Evolutionary conservation across 2,113 vertebrate genomes (phyloP).

Genomic region (Neoarius graeffei): DNA sequence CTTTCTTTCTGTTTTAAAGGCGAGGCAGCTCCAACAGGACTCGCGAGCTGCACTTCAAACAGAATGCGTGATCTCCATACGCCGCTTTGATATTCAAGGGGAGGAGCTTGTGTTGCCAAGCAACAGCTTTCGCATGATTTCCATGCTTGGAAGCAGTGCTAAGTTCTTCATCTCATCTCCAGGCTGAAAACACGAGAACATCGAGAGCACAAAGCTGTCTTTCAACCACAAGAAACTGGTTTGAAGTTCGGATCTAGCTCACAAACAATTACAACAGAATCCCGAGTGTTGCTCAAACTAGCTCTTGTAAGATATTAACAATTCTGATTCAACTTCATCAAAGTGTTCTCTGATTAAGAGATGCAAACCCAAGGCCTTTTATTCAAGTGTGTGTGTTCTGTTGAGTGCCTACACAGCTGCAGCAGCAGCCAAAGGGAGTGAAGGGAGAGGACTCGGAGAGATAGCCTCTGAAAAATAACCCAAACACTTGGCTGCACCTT

Average conservation of each 20-base stretch:
- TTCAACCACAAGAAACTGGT: not conserved
- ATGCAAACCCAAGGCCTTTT: slow-evolving; percentile 15
- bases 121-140: slow-evolving; percentile 40
- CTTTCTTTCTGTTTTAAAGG: slow-evolving; percentile 26
- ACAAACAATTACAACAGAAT: not conserved
- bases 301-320: not conserved
- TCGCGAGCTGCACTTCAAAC: slow-evolving; percentile 49
- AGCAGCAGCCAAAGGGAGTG: slow-evolving; percentile 38
- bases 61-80: slow-evolving; percentile 27
- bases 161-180: slow-evolving; percentile 41
- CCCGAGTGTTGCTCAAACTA: not conserved
- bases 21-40: slow-evolving; percentile 25
- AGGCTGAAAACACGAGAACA: slow-evolving; percentile 5
- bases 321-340: not conserved
- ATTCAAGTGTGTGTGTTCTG: slow-evolving; percentile 31
- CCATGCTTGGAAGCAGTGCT: slow-evolving; percentile 27
- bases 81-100: slow-evolving; percentile 28
- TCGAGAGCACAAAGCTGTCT: slow-evolving; percentile 1
- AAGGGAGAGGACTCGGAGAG: slow-evolving; percentile 21
- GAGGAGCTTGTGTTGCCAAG: slow-evolving; percentile 44
- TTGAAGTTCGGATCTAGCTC: not conserved
- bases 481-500: slow-evolving; percentile 46
- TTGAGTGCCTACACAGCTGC: slow-evolving; percentile 42
- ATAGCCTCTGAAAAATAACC: slow-evolving; percentile 52
- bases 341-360: slow-evolving; percentile 17